phyloP scores from a whole-genome alignment of 2,888 invertebrate species.

The Polylopha cassiicola region DNA sequence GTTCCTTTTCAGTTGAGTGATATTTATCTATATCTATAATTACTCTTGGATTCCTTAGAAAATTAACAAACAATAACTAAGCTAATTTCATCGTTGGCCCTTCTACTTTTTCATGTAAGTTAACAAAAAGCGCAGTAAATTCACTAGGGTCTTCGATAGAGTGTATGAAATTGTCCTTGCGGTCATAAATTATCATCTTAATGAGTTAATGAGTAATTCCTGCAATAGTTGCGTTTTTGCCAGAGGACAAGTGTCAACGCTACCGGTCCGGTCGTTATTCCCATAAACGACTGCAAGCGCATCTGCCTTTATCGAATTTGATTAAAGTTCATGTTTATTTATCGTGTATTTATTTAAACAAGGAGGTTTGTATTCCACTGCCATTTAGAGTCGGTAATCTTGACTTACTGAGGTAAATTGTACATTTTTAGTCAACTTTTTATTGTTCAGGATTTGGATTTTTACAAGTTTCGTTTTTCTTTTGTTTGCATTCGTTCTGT shows the following conservation, averaged over 20 bases:
- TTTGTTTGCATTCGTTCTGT: no score
- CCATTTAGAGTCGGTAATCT: conserved; percentile 38
- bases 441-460: conserved; percentile 8
- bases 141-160: conserved; percentile 38
- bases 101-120: conserved; percentile 13
- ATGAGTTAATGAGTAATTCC: conserved; percentile 74
- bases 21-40: conserved; percentile 21
- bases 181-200: conserved; percentile 73
- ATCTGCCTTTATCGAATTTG: conserved; percentile 75
- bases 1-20: no score
- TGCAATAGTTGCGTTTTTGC: conserved; percentile 66
- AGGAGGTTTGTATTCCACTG: conserved; percentile 38
- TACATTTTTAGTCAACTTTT: conserved; percentile 3
- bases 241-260: conserved; percentile 50
- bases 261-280: conserved; percentile 59
- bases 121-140: conserved; percentile 36
- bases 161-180: conserved; percentile 61
- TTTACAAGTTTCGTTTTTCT: background rate
- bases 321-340: conserved; percentile 75
- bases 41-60: conserved; percentile 16
- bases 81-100: conserved; percentile 21
- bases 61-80: conserved; percentile 15
- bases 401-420: conserved; percentile 7
- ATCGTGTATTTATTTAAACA: conserved; percentile 58
- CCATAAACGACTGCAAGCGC: conserved; percentile 60